phyloP scores from a whole-genome alignment of 2,797 vertebrate genomes.

The Sebastes aleutianus region DNA sequence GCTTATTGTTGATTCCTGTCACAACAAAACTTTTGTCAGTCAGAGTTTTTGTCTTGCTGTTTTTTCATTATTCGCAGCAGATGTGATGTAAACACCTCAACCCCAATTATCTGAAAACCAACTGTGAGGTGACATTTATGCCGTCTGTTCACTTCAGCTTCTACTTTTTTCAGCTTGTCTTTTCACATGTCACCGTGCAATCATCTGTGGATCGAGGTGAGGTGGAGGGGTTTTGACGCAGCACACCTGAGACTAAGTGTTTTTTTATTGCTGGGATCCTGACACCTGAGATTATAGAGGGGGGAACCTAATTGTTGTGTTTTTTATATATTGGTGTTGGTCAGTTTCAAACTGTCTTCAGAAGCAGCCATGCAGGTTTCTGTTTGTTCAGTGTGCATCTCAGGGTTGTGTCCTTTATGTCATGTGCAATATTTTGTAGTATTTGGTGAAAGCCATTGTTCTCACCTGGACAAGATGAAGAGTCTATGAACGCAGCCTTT shows the following conservation, averaged over 20 bases:
- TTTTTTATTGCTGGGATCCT: background rate
- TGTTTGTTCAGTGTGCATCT: fast-evolving
- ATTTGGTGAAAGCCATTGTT: background rate
- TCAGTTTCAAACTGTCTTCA: background rate
- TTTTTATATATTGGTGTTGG: background rate
- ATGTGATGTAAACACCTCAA: background rate
- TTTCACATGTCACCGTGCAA: background rate
- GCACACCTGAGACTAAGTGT: background rate
- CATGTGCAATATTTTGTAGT: background rate
- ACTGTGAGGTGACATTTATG: background rate
- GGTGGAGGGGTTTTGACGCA: no score
- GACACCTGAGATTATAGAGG: background rate
- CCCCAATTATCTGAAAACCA: background rate
- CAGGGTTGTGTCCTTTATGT: no score
- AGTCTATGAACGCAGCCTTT: background rate
- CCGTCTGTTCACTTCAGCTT: background rate
- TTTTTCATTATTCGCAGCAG: background rate
- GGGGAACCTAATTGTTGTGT: background rate
- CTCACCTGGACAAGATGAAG: background rate
- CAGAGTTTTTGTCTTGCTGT: background rate
- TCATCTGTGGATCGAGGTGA: background rate
- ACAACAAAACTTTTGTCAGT: background rate
- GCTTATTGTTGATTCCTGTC: no score
- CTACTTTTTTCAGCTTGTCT: background rate
- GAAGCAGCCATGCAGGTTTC: no score